phyloP scores from a whole-genome alignment of 2,797 vertebrate genomes.

The Ispidina lecontei region DNA sequence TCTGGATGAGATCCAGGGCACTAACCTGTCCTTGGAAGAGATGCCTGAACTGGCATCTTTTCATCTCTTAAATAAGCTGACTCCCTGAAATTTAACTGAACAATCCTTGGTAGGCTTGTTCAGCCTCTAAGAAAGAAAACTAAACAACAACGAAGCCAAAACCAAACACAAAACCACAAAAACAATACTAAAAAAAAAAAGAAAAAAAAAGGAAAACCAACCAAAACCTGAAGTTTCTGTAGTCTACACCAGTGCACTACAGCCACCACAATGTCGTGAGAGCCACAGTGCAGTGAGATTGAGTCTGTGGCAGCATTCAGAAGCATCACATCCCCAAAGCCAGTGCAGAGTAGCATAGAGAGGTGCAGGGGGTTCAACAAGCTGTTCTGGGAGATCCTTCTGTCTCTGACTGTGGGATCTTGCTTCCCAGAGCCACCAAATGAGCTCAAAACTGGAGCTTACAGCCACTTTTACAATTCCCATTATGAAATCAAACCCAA shows the following conservation, averaged over 20 bases:
- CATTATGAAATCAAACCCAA: background rate
- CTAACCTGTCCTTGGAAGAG: constrained; percentile 31
- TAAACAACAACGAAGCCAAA: background rate
- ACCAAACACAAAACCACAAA: no score
- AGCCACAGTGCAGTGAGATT: background rate
- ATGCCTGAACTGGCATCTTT: background rate
- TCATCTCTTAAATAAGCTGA: background rate
- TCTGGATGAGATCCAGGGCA: constrained; percentile 10
- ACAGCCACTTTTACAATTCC: constrained; percentile 9
- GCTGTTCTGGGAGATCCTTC: background rate
- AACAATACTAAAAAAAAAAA: no score
- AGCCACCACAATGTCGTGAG: background rate
- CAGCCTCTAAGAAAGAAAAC: background rate
- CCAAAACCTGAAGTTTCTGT: background rate
- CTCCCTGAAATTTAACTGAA: background rate
- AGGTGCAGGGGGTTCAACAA: background rate
- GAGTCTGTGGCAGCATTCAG: background rate
- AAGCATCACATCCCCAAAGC: background rate
- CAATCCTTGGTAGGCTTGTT: background rate
- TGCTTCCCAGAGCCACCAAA: background rate
- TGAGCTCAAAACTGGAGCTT: background rate
- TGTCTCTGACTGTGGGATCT: background rate
- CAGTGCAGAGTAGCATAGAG: background rate
- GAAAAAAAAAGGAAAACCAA: no score
- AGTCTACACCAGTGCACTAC: background rate